Evolutionary conservation across 2,113 vertebrate species (phyloP), one percentile per base, ranked within the genome.

Genomic region (Heterotis niloticus): DNA sequence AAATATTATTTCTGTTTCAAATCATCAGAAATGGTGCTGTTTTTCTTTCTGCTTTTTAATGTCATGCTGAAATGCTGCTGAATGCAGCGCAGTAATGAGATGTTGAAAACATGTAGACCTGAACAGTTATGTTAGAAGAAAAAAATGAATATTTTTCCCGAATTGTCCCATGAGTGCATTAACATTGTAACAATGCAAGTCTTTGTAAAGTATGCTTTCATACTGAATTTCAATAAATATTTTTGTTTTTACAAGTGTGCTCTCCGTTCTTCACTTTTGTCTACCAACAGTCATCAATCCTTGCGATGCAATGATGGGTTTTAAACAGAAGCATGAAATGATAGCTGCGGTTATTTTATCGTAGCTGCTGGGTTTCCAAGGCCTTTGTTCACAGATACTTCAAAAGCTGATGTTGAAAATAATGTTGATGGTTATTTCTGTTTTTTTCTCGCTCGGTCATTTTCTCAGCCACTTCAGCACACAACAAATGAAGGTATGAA

Each of bases 131-230:
- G 60, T 81, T 72, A 78, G 79, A 79, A 81, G 77, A 77, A 62
- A 23, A 77, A 82, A 84, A 80, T 75, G 4, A 76, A 79, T 29
- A 81, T 80, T n/a, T 79, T 77, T 81, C 59, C 60, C 17, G 20
- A 20, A 54, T 75, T 1, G 62, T 73, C 51, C 17, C 79, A 87
- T 88, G 84, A 90, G 88, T 84, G 76, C 81, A 84, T 79, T 77
- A 69, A 73, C 44, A 64, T 82, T 84, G 83, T 83, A 83, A 76
- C 68, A 87, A 71, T 74, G 80, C 86, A 85, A 81, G 34, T 44
- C 64, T 86, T 82, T 92, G 90, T 91, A 89, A 57, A 90, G 89
- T 82, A 75, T 88, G 81, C 87, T 90, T 87, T 85, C 71, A 81
- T 84, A 79, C 80, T 60, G 44, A 79, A 66, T 79, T 68, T 52